Percentiles rank a stretch among this genome's conserved stretches.
phyloP scores from a whole-genome alignment of 2,888 invertebrate species.

The Thecophora atra region DNA sequence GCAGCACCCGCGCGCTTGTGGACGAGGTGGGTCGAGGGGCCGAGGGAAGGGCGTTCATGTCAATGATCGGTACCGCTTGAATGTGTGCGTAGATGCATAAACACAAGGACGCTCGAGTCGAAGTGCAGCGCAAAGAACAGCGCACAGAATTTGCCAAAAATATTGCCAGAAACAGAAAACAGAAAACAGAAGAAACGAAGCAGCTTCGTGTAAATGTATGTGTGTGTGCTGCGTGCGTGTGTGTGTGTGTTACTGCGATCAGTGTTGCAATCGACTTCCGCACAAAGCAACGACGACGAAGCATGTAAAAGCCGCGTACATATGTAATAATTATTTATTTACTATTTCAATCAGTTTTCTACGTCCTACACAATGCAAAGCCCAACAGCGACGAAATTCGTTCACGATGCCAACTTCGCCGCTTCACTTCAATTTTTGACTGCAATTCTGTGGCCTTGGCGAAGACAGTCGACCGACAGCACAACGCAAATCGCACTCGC shows the following conservation, averaged over 20 bases:
- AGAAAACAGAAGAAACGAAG: not conserved
- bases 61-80: conserved; percentile 35
- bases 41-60: conserved; percentile 18
- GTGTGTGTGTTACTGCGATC: conserved; percentile 1
- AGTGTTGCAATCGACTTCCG: not conserved
- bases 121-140: conserved; percentile 1
- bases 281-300: not conserved
- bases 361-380: not conserved
- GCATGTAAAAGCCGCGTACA: not conserved
- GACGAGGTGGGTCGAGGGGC: not conserved
- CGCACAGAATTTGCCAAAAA: conserved; percentile 18
- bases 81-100: conserved; percentile 22
- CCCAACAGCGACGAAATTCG: not conserved
- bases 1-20: conserved; percentile 20
- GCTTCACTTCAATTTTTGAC: not conserved
- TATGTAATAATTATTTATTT: not conserved
- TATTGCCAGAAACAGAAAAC: not conserved
- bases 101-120: conserved; percentile 25
- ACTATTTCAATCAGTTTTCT: conserved; percentile 5
- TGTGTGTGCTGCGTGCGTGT: not conserved
- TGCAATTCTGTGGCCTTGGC: not conserved
- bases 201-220: not conserved
- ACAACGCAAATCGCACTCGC: not conserved
- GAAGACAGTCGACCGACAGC: not conserved
- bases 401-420: not conserved